phyloP scores from a whole-genome alignment of 2,797 vertebrate genomes.

The Rhinichthys osculus region DNA sequence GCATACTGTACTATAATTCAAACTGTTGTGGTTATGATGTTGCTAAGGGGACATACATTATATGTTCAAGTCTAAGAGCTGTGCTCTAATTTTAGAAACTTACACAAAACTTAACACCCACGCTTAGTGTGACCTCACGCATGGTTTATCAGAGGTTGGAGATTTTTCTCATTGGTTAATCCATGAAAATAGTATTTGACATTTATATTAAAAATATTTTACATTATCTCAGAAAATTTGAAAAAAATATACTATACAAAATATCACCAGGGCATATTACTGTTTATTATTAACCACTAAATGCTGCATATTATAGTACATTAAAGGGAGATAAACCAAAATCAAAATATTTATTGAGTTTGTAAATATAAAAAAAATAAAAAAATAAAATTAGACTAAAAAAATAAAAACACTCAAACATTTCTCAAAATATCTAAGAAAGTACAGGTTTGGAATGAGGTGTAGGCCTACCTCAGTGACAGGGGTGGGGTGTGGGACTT shows the following conservation, averaged over 20 bases:
- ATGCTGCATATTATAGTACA: neutral
- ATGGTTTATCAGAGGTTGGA: neutral
- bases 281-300: neutral
- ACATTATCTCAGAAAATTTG: neutral
- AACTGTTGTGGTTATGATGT: neutral
- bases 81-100: conserved; percentile 25
- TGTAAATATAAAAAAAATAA: neutral
- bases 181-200: neutral
- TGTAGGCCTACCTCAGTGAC: neutral
- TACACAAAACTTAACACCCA: conserved; percentile 4
- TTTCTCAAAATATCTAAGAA: neutral
- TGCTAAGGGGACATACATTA: neutral
- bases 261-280: neutral
- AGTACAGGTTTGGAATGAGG: neutral
- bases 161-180: neutral
- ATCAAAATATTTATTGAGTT: neutral
- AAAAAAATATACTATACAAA: neutral
- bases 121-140: neutral
- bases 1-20: neutral
- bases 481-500: too few species aligned
- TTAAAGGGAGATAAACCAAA: neutral
- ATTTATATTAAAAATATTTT: neutral
- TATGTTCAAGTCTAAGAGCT: neutral
- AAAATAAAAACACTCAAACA: neutral
- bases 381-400: too few species aligned